Base-by-base conservation (phyloP, 2,797 vertebrate species). In the Etheostoma nigrum region DNA sequence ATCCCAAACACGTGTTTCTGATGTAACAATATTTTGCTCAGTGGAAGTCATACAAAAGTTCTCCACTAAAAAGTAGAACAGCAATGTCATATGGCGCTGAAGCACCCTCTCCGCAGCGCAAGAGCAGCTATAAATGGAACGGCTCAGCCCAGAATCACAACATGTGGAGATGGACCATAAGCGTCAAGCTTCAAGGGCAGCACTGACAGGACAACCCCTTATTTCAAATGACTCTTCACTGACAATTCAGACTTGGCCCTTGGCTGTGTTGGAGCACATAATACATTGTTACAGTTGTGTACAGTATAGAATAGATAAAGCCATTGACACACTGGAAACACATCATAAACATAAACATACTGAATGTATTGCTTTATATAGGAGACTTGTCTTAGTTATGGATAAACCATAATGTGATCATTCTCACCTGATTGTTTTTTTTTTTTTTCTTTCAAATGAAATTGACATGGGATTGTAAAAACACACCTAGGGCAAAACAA, bases 281-380 rank as follows among this genome's bases (percentile, higher is more conserved):
- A 70, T 52, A 88, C 89, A 82, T 81, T 21, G 58, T 86, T 73
- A 86, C 65, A 88, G 71, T 65, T 81, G 90, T 81, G 83, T 78
- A 86, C 85, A 83, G 82, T 81, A 86, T 74, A 92, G 79, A 88
- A 85, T 74, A 92, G 84, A 87, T 87, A 89, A 89, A 92, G 88
- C 90, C 85, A 90, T 36, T 55, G 81, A 89, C 78, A 85, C 79
- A 89, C 76, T 69, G 70, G 57, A 84, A 91, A 90, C 78, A 86
- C 79, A 70, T 69, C 60, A 82, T 88, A 81, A 91, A 91, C 81
- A 88, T 78, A 82, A 87, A 92, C 80, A 79, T 80, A 89, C 55
- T 64, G 36, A 88, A 89, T 82, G 86, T 93, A 94, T 94, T 94
- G 93, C 93, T 94, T 93, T 87, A 90, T 92, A 88, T 72, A 84